These are phyloP conservation scores for Sycophaga agraensis DNA, from an alignment of 1,140 invertebrate species.

Conservation along the genomic window DNA sequence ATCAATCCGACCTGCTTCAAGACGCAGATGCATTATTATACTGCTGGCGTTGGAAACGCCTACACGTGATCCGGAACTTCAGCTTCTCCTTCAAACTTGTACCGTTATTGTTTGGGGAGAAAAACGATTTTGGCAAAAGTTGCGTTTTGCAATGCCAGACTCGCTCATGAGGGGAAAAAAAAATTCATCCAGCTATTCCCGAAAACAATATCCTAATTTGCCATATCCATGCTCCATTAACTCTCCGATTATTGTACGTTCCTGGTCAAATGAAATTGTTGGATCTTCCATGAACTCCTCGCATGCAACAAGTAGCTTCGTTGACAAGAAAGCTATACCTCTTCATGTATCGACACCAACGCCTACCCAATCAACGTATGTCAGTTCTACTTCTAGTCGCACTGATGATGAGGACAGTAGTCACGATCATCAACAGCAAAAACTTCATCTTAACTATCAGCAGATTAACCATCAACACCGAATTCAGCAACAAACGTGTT, in stretches of 20 bases:
- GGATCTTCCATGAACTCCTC: no score
- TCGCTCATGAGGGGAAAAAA: constrained; percentile 46
- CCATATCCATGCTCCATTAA: no score
- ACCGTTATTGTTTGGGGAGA: constrained; percentile 84
- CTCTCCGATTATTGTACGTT: no score
- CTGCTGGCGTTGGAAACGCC: constrained; percentile 67
- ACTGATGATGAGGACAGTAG: constrained; percentile 64
- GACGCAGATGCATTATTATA: constrained; percentile 74
- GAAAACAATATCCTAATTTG: no score
- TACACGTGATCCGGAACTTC: constrained; percentile 77
- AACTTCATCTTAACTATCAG: constrained; percentile 38
- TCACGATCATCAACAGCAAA: constrained; percentile 57
- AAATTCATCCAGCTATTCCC: no score
- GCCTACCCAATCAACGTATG: constrained; percentile 66
- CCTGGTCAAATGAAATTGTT: no score
- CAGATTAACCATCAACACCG: constrained; percentile 54
- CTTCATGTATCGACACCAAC: constrained; percentile 61
- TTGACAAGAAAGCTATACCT: no score
- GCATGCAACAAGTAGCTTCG: no score
- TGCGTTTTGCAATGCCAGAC: constrained; percentile 85
- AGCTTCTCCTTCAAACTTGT: constrained; percentile 80
- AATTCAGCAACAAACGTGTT: constrained; percentile 45
- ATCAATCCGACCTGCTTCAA: constrained; percentile 64
- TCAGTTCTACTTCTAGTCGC: constrained; percentile 64
- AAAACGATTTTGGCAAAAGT: constrained; percentile 85